Evolutionary conservation across 2,113 vertebrate species (phyloP).

Genomic region (Eonycteris spelaea): DNA sequence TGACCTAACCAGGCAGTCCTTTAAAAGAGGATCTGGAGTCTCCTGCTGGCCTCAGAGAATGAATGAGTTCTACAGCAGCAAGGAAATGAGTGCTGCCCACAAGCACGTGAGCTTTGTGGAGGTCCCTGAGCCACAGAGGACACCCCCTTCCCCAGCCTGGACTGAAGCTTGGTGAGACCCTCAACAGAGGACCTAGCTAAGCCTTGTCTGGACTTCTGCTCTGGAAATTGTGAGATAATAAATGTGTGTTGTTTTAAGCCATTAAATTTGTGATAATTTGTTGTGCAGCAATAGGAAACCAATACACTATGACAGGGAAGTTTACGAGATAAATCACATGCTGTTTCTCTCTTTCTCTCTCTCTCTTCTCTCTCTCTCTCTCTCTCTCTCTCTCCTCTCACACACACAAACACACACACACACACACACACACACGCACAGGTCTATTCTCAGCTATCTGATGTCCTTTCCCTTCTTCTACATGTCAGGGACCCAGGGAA

Average conservation of each 20-base stretch:
- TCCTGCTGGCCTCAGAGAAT: neutral
- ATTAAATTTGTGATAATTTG: neutral
- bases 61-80: neutral
- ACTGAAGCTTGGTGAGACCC: neutral
- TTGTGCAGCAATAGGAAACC: neutral
- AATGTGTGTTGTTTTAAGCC: neutral
- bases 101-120: neutral
- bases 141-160: too few species aligned
- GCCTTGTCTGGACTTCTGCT: too few species aligned
- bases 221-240: neutral
- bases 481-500: neutral
- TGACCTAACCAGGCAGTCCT: neutral
- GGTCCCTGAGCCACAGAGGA: neutral
- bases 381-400: too few species aligned
- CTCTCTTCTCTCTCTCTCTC: neutral
- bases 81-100: neutral
- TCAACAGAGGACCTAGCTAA: neutral
- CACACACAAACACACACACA: neutral
- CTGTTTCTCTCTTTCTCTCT: neutral
- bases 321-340: neutral
- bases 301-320: neutral
- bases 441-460: too few species aligned
- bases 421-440: neutral
- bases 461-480: neutral
- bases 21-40: neutral